Evolutionary conservation across 2,888 invertebrate genomes (phyloP).

Genomic region (Venusia cambrica): DNA sequence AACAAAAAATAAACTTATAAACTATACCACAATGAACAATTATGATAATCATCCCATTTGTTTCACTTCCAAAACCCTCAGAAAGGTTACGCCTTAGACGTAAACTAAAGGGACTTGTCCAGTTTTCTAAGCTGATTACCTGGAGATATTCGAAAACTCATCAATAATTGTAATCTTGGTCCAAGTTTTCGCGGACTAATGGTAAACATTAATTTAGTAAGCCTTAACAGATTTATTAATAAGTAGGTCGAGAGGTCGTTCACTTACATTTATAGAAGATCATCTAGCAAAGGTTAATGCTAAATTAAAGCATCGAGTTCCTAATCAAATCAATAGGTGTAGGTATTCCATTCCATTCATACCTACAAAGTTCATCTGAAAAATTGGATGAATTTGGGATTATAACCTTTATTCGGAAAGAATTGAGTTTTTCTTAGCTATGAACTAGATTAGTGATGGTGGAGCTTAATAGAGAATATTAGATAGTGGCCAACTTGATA

Average conservation of each 20-base stretch:
- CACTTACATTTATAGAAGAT: conserved; percentile 5
- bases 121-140: conserved; percentile 58
- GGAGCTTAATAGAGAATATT: no score
- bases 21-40: conserved; percentile 17
- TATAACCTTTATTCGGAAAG: no score
- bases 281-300: conserved; percentile 7
- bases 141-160: conserved; percentile 47
- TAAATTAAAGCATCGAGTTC: not conserved
- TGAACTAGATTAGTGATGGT: no score
- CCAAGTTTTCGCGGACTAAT: conserved; percentile 22
- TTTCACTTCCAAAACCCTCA: conserved; percentile 21
- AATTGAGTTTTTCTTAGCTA: no score
- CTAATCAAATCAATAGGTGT: not conserved
- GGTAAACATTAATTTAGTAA: conserved; percentile 24
- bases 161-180: conserved; percentile 48
- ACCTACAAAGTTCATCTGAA: no score
- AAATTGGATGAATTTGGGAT: no score
- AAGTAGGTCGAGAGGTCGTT: conserved; percentile 6
- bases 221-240: conserved; percentile 10
- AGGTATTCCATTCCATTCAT: no score
- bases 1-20: no score
- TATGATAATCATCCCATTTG: conserved; percentile 23
- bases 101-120: conserved; percentile 38
- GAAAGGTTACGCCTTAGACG: conserved; percentile 37
- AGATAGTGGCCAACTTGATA: no score